phyloP scores from a whole-genome alignment of 2,888 invertebrate genomes.

The Tuberolachnus salignus region DNA sequence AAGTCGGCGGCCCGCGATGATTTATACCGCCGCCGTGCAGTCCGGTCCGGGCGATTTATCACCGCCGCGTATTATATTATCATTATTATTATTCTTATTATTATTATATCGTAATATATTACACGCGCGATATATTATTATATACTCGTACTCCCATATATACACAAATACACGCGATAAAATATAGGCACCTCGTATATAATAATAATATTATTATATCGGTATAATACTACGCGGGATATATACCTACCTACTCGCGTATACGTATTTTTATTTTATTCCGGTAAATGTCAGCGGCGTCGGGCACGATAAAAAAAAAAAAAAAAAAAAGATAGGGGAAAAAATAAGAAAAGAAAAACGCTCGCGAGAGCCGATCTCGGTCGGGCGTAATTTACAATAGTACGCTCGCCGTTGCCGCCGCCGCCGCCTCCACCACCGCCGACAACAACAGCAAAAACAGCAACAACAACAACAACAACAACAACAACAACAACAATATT shows the following conservation, averaged over 20 bases:
- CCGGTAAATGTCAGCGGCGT: conserved; percentile 27
- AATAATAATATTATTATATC: conserved; percentile 12
- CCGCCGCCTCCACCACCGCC: too few species aligned
- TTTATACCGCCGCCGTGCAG: conserved; percentile 45
- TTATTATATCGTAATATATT: neutral
- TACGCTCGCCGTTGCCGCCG: conserved; percentile 14
- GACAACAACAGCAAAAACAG: too few species aligned
- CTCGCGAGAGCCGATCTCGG: conserved; percentile 7
- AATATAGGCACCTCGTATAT: too few species aligned
- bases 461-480: neutral
- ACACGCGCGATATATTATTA: neutral
- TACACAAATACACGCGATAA: neutral
- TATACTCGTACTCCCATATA: conserved; percentile 6
- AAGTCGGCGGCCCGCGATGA: conserved; percentile 34
- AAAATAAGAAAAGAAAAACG: conserved; percentile 17
- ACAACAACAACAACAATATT: too few species aligned
- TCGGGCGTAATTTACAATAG: conserved; percentile 41
- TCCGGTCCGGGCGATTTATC: conserved; percentile 52
- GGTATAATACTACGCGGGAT: neutral
- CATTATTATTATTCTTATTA: too few species aligned
- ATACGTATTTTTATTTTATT: conserved; percentile 17
- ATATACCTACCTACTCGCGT: neutral
- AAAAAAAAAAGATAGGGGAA: too few species aligned
- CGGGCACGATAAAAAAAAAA: conserved; percentile 7
- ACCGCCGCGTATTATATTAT: conserved; percentile 14